phyloP scores from a whole-genome alignment of 53 echinoderm and acorn worm genomes.

The Echinarachnius parma region DNA sequence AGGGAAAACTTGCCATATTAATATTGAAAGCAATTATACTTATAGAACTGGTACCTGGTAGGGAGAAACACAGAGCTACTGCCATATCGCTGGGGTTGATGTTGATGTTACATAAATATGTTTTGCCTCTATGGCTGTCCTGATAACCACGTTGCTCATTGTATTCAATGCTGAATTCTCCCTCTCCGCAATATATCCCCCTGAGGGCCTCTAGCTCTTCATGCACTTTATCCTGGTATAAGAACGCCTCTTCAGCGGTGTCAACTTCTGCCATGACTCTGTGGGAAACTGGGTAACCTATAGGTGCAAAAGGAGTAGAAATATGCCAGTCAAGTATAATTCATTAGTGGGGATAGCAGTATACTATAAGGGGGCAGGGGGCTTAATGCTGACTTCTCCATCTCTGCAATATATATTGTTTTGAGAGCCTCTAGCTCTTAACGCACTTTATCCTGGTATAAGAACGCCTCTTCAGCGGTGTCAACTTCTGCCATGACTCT shows the following conservation, averaged over 20 bases:
- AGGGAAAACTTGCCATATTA: too few species aligned
- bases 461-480: too few species aligned
- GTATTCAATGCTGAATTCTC: slow-evolving; percentile 46
- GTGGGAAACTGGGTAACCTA: too few species aligned
- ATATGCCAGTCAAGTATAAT: too few species aligned
- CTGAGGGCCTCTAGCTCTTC: slow-evolving; percentile 63
- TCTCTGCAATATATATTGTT: too few species aligned
- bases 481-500: too few species aligned
- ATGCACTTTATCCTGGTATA: slow-evolving; percentile 56
- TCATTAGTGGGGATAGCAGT: too few species aligned
- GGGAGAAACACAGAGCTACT: slow-evolving; percentile 45
- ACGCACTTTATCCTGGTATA: too few species aligned
- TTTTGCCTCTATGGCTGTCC: background rate
- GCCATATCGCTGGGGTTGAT: slow-evolving; percentile 50
- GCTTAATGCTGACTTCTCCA: too few species aligned
- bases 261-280: slow-evolving; percentile 56
- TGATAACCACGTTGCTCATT: background rate
- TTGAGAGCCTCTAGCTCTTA: too few species aligned
- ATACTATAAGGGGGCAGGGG: too few species aligned
- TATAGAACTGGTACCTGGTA: slow-evolving; percentile 54
- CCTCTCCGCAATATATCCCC: slow-evolving; percentile 59
- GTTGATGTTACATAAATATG: slow-evolving; percentile 55
- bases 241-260: slow-evolving; percentile 1
- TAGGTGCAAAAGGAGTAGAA: too few species aligned
- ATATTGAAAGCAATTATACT: background rate